Evolutionary conservation across 2,888 invertebrate species (phyloP).

Genomic region (Mesochorus sp.): DNA sequence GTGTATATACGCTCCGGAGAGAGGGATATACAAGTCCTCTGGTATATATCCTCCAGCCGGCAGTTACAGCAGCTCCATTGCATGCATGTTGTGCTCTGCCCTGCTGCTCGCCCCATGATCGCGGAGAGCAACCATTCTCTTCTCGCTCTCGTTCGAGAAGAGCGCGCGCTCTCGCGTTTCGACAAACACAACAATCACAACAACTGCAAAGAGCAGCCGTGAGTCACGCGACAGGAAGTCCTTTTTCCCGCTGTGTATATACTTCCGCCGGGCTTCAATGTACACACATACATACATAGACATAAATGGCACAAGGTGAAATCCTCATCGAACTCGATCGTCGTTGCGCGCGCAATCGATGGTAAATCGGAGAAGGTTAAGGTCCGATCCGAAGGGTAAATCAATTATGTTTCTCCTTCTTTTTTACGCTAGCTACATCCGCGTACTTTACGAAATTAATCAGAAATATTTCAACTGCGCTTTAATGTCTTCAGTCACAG

Average conservation of each 20-base stretch:
- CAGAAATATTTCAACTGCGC: too few species aligned
- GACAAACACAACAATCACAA: slow-evolving; percentile 57
- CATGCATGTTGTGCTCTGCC: slow-evolving; percentile 9
- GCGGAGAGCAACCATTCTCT: slow-evolving; percentile 42
- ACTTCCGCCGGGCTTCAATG: slow-evolving; percentile 67
- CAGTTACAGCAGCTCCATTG: slow-evolving; percentile 48
- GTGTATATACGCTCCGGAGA: too few species aligned
- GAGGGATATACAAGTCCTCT: slow-evolving; percentile 39
- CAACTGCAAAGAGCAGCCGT: slow-evolving; percentile 62
- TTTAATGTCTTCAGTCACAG: too few species aligned
- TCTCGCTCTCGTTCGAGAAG: slow-evolving; percentile 1
- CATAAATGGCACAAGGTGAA: slow-evolving; percentile 76
- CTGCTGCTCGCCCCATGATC: slow-evolving; percentile 24
- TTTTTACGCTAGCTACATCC: too few species aligned
- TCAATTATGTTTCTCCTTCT: not conserved
- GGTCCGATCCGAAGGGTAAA: not conserved
- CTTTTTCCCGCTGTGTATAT: slow-evolving; percentile 66
- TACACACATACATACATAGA: not conserved
- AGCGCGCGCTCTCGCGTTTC: slow-evolving; percentile 28
- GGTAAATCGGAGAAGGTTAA: not conserved
- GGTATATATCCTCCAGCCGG: slow-evolving; percentile 41
- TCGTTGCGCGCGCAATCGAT: not conserved
- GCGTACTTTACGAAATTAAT: too few species aligned
- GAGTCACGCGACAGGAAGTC: slow-evolving; percentile 77
- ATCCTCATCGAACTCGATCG: slow-evolving; percentile 64